Percentiles rank a stretch among this genome's conserved stretches.
Conservation (phyloP, 2,888 invertebrate species). For the Agrotis ipsilon region DNA sequence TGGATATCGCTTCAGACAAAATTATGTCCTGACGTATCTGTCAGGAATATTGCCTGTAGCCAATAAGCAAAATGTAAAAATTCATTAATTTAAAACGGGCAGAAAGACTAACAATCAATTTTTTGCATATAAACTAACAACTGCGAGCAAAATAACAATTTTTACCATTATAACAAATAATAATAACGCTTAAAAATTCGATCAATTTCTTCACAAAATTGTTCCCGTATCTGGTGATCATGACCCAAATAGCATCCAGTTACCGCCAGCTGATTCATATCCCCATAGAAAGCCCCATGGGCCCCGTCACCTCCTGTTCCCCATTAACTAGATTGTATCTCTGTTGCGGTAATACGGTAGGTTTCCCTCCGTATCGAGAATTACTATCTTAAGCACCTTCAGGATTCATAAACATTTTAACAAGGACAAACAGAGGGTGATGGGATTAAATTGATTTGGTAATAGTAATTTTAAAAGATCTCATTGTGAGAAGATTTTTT, state of each 20-base stretch:
- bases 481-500: constrained; percentile 24
- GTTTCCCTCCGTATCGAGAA: constrained; percentile 52
- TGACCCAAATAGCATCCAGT: constrained; percentile 31
- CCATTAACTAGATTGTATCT: constrained; percentile 64
- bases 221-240: constrained; percentile 41
- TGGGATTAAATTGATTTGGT: constrained; percentile 56
- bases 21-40: no score
- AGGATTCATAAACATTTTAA: constrained; percentile 60
- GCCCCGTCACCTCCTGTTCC: constrained; percentile 48
- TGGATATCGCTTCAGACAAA: no score
- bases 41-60: no score
- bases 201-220: constrained; percentile 10
- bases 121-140: no score
- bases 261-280: constrained; percentile 53
- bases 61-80: no score
- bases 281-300: constrained; percentile 34
- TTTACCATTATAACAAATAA: background rate
- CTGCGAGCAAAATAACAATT: background rate
- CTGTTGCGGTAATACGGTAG: constrained; percentile 38
- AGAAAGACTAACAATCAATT: no score
- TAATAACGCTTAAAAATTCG: background rate
- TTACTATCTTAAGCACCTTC: constrained; percentile 56
- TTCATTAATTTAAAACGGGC: no score
- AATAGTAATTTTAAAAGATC: constrained; percentile 53
- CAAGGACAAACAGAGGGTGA: constrained; percentile 43